phyloP scores from a whole-genome alignment of 2,888 invertebrate species.

The Helobdella robusta region DNA sequence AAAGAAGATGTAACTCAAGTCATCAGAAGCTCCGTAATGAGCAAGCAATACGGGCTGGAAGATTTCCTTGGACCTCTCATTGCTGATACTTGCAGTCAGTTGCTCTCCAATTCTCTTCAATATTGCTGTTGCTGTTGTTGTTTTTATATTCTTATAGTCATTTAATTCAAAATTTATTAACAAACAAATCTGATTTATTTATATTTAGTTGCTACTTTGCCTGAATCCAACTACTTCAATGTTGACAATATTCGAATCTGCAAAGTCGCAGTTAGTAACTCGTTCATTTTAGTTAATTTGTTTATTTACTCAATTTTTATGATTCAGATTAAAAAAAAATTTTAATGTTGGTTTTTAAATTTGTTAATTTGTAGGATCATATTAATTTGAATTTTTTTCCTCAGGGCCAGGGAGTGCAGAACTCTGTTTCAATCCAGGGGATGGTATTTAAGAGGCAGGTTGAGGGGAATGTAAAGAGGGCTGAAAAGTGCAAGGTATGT shows the following conservation, averaged over 20 bases:
- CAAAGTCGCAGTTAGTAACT: slow-evolving; percentile 60
- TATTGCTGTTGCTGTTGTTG: too few relatives aligned
- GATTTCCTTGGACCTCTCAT: slow-evolving; percentile 69
- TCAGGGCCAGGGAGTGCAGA: slow-evolving; percentile 67
- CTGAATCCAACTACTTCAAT: slow-evolving; percentile 76
- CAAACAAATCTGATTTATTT: slow-evolving; percentile 10
- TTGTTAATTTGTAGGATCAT: not conserved
- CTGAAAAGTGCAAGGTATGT: slow-evolving; percentile 71
- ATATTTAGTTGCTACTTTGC: slow-evolving; percentile 64
- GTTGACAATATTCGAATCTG: slow-evolving; percentile 93
- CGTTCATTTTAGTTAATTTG: not conserved
- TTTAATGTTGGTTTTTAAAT: too few relatives aligned
- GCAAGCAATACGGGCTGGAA: slow-evolving; percentile 94
- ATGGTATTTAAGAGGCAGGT: slow-evolving; percentile 96
- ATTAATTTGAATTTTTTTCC: slow-evolving; percentile 23
- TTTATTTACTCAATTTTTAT: too few relatives aligned
- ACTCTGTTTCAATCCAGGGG: slow-evolving; percentile 70
- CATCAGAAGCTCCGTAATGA: slow-evolving; percentile 77
- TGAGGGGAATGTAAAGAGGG: slow-evolving; percentile 76
- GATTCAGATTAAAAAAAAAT: too few relatives aligned
- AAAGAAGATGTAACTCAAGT: slow-evolving; percentile 61
- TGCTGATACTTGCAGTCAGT: slow-evolving; percentile 46
- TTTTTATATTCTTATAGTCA: not conserved
- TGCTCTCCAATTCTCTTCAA: not conserved
- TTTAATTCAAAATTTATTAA: not conserved